Base-by-base conservation (phyloP, 2,113 vertebrate genomes). In the Psilopsiagon aurifrons region DNA sequence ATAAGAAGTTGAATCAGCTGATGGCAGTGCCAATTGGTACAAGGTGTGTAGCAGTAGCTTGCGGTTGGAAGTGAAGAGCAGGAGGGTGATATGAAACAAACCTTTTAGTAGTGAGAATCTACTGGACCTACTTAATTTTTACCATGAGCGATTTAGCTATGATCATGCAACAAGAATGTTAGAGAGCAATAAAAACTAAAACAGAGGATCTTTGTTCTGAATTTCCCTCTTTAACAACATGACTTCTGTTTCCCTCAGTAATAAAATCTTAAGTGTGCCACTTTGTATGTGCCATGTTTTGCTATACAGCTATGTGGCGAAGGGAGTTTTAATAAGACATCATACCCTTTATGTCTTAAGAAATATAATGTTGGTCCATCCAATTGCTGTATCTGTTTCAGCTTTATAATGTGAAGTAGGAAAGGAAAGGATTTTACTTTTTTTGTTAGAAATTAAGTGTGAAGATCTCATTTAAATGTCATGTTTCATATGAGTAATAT, bases 191-290 rank as follows among this genome's bases (percentile, higher is more conserved):
- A 92, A 91, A 77, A 94, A 76, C 6, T 64, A 31, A 71, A 95
- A 94, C 55, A 97, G 75, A 75, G 18, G 37, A 35, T 13, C 55
- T 86, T 94, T 96, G 85, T 90, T 95, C 85, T 90, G 23, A 54
- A 49, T 86, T 60, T 86, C 7, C 33, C 9, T 85, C 17, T 86
- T 85, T 95, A 94, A 94, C 82, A 94, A 70, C 64, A 63, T 57
- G 43, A 85, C 80, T 89, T 90, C 43, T 91, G 37, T 83, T 95
- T 14, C 49, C 33, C 19, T 9, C 25, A 68, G 62, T 52, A 92
- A 93, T 83, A 82, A 95, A 96, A 95, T 44, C 35, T 64, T 68
- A 69, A 88, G n/a, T 57, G 39, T 64, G 10, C 19, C 57, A n/a
- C 74, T 94, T 93, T 80, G 62, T 68, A 52, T 60, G 35, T 87